A percentile compares a stretch with the other conserved stretches of the same genome.
phyloP scores from a whole-genome alignment of 2,797 vertebrate genomes.

The Sebastes kiyomatsui region DNA sequence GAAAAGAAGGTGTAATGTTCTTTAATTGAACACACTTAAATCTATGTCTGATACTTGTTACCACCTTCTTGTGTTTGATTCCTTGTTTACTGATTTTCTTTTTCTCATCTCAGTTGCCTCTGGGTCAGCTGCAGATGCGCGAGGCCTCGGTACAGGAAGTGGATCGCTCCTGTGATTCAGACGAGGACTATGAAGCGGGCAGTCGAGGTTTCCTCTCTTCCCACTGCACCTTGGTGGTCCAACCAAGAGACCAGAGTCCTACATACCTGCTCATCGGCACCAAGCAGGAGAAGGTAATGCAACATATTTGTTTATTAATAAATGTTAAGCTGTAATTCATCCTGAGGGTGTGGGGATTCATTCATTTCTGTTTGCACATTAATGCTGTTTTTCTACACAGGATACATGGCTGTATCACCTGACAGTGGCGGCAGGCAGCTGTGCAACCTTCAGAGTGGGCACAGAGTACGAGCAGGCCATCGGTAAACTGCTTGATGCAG shows the following conservation, averaged over 20 bases:
- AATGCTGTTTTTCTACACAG: conserved; percentile 65
- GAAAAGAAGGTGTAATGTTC: neutral
- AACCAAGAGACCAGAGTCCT: conserved; percentile 93
- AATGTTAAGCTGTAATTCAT: neutral
- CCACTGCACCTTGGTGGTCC: conserved; percentile 91
- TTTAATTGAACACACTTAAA: neutral
- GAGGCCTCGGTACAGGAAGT: conserved; percentile 90
- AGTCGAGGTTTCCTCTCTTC: conserved; percentile 89
- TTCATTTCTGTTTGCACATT: neutral
- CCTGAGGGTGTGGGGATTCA: neutral
- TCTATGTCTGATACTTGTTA: neutral
- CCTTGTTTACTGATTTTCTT: neutral
- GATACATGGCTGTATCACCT: conserved; percentile 96
- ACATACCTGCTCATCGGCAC: conserved; percentile 94
- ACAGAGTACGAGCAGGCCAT: conserved; percentile 92
- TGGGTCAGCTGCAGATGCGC: conserved; percentile 87
- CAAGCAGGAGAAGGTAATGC: conserved; percentile 92
- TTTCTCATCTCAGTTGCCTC: conserved; percentile 81
- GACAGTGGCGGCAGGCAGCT: conserved; percentile 89
- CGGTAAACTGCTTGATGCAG: conserved; percentile 88
- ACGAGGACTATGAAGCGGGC: conserved; percentile 93
- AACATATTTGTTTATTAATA: too few species aligned
- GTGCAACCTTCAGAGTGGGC: conserved; percentile 87
- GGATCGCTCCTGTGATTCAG: conserved; percentile 94
- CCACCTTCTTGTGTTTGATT: neutral